Conservation (phyloP, 2,888 invertebrate species). For the Cheilosia vernalis region DNA sequence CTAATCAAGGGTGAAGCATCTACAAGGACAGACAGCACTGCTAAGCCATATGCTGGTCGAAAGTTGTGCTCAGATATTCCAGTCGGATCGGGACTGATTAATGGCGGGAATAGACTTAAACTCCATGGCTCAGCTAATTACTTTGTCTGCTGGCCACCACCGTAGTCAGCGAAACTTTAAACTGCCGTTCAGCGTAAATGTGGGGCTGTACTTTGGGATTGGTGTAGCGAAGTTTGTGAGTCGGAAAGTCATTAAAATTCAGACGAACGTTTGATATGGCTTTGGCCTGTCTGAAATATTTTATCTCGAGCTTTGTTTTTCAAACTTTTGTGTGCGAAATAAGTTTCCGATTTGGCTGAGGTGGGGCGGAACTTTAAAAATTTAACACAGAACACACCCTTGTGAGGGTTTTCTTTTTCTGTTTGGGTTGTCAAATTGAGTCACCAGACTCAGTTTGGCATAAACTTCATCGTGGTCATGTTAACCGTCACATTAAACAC, state of each 20-base stretch:
- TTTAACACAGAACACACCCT: neutral
- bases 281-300: constrained; percentile 4
- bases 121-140: constrained; percentile 63
- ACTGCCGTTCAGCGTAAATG: constrained; percentile 32
- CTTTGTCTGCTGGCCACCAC: constrained; percentile 48
- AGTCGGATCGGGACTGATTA: constrained; percentile 61
- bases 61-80: constrained; percentile 47
- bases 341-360: neutral
- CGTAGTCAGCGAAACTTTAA: constrained; percentile 62
- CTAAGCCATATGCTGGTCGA: constrained; percentile 56
- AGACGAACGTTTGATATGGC: neutral
- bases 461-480: constrained; percentile 41
- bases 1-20: constrained; percentile 58
- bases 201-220: neutral
- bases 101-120: constrained; percentile 45
- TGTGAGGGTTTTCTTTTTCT: neutral
- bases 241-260: constrained; percentile 5
- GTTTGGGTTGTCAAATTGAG: constrained; percentile 32
- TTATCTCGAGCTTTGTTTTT: neutral
- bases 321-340: neutral
- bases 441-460: constrained; percentile 23
- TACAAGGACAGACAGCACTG: constrained; percentile 1
- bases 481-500: constrained; percentile 59
- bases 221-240: constrained; percentile 4
- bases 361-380: neutral